Evolutionary conservation across 2,113 vertebrate genomes (phyloP).

Genomic region (Pogona vitticeps): DNA sequence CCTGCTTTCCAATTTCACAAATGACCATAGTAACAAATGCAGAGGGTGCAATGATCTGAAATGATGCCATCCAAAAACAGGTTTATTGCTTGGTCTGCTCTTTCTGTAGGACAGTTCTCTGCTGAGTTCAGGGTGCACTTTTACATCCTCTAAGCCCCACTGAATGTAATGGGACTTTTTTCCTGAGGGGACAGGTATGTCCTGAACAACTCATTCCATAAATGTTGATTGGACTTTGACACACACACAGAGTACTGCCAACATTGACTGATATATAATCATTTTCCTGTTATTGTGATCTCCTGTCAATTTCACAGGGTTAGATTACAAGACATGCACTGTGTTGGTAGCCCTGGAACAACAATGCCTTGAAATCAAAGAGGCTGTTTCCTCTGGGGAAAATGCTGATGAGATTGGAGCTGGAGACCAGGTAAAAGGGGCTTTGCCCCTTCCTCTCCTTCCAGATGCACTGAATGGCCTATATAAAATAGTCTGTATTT

Average conservation of each 20-base stretch:
- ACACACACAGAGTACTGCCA: background rate
- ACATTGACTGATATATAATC: background rate
- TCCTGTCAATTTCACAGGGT: slow-evolving; percentile 65
- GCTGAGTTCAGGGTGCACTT: background rate
- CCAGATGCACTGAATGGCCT: background rate
- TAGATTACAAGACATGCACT: slow-evolving; percentile 85
- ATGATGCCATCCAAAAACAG: background rate
- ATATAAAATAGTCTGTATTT: background rate
- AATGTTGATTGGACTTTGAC: background rate
- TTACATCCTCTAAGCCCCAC: background rate
- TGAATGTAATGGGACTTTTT: background rate
- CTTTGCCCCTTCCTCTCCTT: background rate
- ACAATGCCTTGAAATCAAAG: slow-evolving; percentile 84
- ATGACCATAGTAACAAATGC: too few relatives aligned
- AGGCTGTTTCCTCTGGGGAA: slow-evolving; percentile 79
- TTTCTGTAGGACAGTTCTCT: background rate
- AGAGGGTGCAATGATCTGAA: background rate
- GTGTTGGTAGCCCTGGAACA: slow-evolving; percentile 85
- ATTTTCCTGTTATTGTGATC: background rate
- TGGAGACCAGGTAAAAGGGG: slow-evolving; percentile 75
- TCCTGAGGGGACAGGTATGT: background rate
- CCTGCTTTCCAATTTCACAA: too few relatives aligned
- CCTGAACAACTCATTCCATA: background rate
- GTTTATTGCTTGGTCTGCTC: background rate
- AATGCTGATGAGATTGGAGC: slow-evolving; percentile 79